phyloP scores from a whole-genome alignment of 1,140 invertebrate species.

The Marisa cornuarietis region DNA sequence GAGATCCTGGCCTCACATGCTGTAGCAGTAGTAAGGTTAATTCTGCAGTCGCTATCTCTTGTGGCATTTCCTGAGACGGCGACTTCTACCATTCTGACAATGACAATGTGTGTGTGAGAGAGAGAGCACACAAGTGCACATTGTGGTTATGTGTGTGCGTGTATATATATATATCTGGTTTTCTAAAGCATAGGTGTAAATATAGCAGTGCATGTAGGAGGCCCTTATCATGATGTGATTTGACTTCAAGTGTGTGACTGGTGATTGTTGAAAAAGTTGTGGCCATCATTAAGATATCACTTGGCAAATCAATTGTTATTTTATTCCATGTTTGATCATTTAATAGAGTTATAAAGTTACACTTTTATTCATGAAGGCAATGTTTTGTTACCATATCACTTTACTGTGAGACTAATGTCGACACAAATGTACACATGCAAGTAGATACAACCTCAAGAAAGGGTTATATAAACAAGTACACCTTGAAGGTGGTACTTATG shows the following conservation, averaged over 20 bases:
- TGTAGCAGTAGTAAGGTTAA: constrained; percentile 52
- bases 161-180: neutral
- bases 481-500: neutral
- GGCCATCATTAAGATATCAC: too few relatives aligned
- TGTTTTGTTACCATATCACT: too few relatives aligned
- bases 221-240: neutral
- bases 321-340: too few relatives aligned
- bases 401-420: too few relatives aligned
- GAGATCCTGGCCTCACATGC: constrained; percentile 50
- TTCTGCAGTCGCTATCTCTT: neutral
- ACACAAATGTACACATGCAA: too few relatives aligned
- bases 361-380: too few relatives aligned
- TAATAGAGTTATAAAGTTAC: too few relatives aligned
- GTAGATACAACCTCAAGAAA: neutral
- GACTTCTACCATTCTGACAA: neutral
- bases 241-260: neutral
- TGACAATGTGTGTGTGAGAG: neutral
- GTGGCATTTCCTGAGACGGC: neutral
- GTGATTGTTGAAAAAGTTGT: neutral
- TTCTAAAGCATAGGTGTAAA: neutral
- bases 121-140: constrained; percentile 74
- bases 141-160: constrained; percentile 70
- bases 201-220: neutral
- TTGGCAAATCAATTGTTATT: too few relatives aligned
- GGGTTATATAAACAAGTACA: neutral